phyloP scores from a whole-genome alignment of 2,113 vertebrate species.

The Gymnobelideus leadbeateri region DNA sequence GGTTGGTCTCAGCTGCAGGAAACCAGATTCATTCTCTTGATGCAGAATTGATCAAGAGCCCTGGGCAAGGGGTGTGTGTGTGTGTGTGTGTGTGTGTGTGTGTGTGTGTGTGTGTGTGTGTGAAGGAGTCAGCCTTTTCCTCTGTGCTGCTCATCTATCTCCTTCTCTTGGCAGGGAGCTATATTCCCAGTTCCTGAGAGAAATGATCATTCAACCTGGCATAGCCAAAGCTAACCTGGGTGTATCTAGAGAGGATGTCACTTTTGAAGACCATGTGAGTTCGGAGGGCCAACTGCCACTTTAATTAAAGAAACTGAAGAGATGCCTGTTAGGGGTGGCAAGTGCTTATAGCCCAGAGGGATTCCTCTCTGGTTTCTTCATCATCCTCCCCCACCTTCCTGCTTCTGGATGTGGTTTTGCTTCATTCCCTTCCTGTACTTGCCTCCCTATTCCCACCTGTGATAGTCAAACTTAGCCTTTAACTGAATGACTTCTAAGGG shows the following conservation, averaged over 20 bases:
- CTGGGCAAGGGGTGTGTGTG: constrained; percentile 23
- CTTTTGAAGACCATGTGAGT: constrained; percentile 97
- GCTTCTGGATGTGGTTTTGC: neutral
- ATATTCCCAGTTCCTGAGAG: constrained; percentile 96
- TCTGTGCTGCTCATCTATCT: constrained; percentile 30
- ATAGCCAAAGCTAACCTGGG: constrained; percentile 97
- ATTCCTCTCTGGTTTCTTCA: neutral
- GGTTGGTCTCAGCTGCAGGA: neutral
- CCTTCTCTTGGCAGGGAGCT: constrained; percentile 87
- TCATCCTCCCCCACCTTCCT: neutral
- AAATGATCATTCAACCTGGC: constrained; percentile 99
- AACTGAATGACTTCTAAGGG: neutral
- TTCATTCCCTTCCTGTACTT: neutral
- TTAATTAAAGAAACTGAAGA: neutral
- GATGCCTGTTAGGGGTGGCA: neutral
- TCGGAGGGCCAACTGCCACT: neutral
- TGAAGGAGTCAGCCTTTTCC: neutral
- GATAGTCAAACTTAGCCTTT: neutral
- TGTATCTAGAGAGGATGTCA: constrained; percentile 96
- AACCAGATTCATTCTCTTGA: neutral
- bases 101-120: neutral
- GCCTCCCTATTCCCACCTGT: neutral
- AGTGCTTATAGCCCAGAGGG: neutral
- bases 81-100: neutral
- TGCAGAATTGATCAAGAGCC: neutral